These are phyloP conservation scores for Gymnorhina tibicen DNA, from an alignment of 2,113 vertebrate genomes.

Conservation along the genomic window DNA sequence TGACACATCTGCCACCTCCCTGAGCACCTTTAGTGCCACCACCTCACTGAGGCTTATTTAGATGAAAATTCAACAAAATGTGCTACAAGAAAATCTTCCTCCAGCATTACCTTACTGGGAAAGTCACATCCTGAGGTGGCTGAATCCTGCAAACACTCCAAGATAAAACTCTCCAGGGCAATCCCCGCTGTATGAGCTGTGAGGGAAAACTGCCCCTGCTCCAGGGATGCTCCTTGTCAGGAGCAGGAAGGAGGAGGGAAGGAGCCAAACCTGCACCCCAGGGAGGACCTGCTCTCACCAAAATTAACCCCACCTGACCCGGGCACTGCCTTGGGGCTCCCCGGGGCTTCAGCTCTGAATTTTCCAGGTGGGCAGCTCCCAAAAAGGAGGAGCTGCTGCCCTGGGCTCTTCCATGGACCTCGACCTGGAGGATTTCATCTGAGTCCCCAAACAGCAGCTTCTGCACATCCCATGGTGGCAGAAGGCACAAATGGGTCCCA, in stretches of 20 bases:
- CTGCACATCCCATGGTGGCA: background rate
- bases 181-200: background rate
- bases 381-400: background rate
- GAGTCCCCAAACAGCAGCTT: too few species aligned
- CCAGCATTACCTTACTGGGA: background rate
- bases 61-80: background rate
- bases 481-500: background rate
- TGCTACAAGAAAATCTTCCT: background rate
- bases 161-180: background rate
- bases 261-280: too few species aligned
- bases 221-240: background rate
- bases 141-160: background rate
- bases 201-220: fast-evolving
- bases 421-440: fast-evolving
- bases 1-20: background rate
- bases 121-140: background rate
- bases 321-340: background rate
- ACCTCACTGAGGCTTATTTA: background rate
- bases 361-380: background rate
- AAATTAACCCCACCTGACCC: background rate
- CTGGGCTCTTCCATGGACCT: background rate
- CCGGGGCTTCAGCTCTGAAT: background rate
- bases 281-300: background rate
- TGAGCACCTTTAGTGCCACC: background rate
- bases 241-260: background rate